Evolutionary conservation across 2,888 invertebrate genomes (phyloP), one percentile per base, ranked within the genome.

Genomic region (Dichetophora obliterata): DNA sequence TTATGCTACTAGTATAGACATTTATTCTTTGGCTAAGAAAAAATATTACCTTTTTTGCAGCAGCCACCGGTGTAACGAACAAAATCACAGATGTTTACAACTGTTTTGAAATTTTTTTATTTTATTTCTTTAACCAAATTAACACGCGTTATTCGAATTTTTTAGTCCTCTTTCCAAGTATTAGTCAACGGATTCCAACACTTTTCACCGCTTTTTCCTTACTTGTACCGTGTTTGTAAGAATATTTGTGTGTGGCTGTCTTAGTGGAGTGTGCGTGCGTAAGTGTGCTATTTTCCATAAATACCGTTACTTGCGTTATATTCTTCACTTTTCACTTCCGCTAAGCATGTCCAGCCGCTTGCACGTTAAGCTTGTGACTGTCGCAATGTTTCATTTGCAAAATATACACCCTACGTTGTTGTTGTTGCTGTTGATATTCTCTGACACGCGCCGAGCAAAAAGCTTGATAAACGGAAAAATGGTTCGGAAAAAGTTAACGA

Each of bases 311-410:
- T 43, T 43, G 43, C 11, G 61, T 61, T 22, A 22, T 31, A 61
- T 48, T 43, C 16, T 37, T 37, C 16, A 59, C 71, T 19, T 50
- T n/a, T 16, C 61, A 61, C 72, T 31, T 48, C 61, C 72, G 61
- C 19, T 19, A 43, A 50, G 27, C 61, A 73, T 63, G 50, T 73
- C 72, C 63, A 73, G 48, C 27, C 72, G 48, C 72, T n/a, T 61
- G 16, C 72, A 66, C 54, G 54, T 57, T 57, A 34, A 52, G 66
- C 5, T 65, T 27, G 27, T 66, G 75, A 75, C 75, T 75, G 75
- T 75, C 66, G 75, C 75, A 54, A 75, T 75, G 31, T 61, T 65
- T 16, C 19, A 52, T 54, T 11, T 6, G 54, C 54, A 54, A 54
- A 22, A 14, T 22, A 16, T 43, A 43, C 43, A 9, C 43, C 14